Evolutionary conservation across 2,888 invertebrate genomes (phyloP).

Genomic region (Exephanes ischioxanthus): DNA sequence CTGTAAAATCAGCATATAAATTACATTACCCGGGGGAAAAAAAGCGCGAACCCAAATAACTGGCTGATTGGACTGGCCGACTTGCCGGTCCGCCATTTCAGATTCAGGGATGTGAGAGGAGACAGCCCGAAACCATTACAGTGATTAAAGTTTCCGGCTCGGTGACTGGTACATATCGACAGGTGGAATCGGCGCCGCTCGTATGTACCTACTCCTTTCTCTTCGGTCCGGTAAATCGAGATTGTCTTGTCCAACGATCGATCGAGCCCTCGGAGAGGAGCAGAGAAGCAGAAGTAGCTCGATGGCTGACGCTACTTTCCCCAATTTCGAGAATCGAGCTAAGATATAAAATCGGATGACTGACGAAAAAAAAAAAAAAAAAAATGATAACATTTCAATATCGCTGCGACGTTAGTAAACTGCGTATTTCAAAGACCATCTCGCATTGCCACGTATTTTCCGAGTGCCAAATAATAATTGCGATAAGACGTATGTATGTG

Average conservation of each 20-base stretch:
- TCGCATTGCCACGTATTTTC: neutral
- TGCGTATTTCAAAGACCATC: neutral
- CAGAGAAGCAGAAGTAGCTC: neutral
- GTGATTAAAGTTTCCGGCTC: constrained; percentile 35
- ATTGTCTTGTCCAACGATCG: constrained; percentile 24
- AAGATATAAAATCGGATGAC: neutral
- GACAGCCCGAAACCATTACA: constrained; percentile 34
- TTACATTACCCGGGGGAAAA: neutral
- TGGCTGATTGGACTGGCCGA: neutral
- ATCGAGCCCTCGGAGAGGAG: neutral
- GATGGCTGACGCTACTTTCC: neutral
- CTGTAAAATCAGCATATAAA: neutral
- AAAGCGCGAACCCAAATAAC: neutral
- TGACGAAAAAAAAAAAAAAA: neutral
- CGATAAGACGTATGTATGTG: neutral
- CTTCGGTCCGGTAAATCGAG: constrained; percentile 1
- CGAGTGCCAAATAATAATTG: neutral
- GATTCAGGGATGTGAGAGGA: neutral
- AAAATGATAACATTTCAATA: neutral
- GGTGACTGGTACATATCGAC: constrained; percentile 32
- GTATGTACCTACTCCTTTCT: neutral
- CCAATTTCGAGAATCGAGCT: neutral
- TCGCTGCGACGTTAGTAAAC: neutral
- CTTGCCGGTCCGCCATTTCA: neutral
- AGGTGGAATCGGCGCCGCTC: constrained; percentile 18